Evolutionary conservation across 2,888 invertebrate genomes (phyloP).

Genomic region (Eristalinus sepulchralis): DNA sequence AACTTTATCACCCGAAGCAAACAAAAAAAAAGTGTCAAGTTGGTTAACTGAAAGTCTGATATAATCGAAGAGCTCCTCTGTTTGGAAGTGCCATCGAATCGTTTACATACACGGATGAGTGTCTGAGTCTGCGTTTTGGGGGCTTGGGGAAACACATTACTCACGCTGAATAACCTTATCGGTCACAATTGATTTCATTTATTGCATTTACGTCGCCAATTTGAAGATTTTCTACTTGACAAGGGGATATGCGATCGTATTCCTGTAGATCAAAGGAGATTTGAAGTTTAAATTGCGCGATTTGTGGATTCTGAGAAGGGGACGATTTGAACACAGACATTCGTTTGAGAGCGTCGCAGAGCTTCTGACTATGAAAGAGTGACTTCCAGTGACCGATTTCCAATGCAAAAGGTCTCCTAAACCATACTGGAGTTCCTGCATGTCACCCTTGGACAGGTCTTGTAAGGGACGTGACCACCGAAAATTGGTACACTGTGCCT

Average conservation of each 20-base stretch:
- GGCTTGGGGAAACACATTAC: neutral
- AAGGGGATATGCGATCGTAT: neutral
- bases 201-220: neutral
- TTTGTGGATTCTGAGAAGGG: too few relatives aligned
- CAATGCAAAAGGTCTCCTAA: too few relatives aligned
- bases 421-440: too few relatives aligned
- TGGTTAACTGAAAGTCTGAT: neutral
- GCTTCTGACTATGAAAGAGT: too few relatives aligned
- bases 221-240: neutral
- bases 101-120: neutral
- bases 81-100: neutral
- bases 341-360: too few relatives aligned
- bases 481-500: too few relatives aligned
- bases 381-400: too few relatives aligned
- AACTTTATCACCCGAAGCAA: slow-evolving; percentile 7
- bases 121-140: neutral
- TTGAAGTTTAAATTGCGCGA: too few relatives aligned
- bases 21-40: neutral
- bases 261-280: too few relatives aligned
- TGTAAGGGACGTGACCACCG: too few relatives aligned
- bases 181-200: neutral
- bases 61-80: neutral
- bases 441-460: too few relatives aligned
- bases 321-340: too few relatives aligned
- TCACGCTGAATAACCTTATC: neutral